phyloP scores from a whole-genome alignment of 2,113 vertebrate genomes.

The Ammodytes marinus region DNA sequence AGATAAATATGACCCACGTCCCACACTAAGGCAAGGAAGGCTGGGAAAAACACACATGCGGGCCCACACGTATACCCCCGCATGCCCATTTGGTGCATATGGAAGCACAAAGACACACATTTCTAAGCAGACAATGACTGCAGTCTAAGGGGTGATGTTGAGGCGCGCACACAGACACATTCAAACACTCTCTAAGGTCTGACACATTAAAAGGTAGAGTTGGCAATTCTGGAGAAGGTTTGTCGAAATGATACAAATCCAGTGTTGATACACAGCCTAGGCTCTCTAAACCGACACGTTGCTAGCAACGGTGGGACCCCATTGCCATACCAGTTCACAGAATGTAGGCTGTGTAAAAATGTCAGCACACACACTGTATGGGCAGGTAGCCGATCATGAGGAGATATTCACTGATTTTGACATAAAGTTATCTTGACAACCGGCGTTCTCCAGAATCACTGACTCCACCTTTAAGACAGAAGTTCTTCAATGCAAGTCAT shows the following conservation, averaged over 20 bases:
- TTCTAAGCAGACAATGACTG: constrained; percentile 30
- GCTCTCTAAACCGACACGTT: no score
- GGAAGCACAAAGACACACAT: constrained; percentile 57
- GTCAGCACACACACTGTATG: no score
- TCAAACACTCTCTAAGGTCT: background rate
- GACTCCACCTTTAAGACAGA: constrained; percentile 9
- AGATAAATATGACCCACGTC: constrained; percentile 79
- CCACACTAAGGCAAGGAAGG: constrained; percentile 49
- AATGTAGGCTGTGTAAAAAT: no score
- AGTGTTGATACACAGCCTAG: no score
- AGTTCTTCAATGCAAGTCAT: constrained; percentile 36
- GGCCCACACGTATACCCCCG: constrained; percentile 9
- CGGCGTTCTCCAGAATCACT: no score
- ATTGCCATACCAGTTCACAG: no score
- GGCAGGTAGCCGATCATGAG: no score
- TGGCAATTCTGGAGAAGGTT: no score
- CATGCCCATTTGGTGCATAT: constrained; percentile 1
- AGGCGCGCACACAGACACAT: background rate
- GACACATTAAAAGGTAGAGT: constrained; percentile 8
- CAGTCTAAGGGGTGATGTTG: constrained; percentile 1
- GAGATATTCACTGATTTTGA: no score
- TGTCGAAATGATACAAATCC: no score
- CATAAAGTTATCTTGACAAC: no score
- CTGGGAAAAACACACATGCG: constrained; percentile 79
- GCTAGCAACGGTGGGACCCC: no score